These are phyloP conservation scores for Plagiodera versicolora DNA, from an alignment of 2,888 invertebrate species.

Conservation along the genomic window DNA sequence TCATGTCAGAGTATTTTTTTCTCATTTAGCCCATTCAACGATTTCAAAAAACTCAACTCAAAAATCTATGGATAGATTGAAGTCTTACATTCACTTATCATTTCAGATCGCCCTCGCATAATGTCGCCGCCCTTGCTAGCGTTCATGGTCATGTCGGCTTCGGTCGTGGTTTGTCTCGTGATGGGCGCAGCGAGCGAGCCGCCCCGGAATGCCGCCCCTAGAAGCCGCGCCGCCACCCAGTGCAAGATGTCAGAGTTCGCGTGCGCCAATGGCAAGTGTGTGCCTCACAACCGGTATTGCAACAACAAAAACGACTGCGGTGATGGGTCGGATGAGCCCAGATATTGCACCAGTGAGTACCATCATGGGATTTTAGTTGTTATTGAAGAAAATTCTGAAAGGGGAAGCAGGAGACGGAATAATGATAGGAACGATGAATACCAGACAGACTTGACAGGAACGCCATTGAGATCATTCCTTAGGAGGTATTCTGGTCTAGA, in stretches of 20 bases:
- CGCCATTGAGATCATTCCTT: too few relatives aligned
- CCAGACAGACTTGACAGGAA: too few relatives aligned
- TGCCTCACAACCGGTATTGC: conserved; percentile 74
- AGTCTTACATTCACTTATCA: neutral
- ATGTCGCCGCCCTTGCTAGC: conserved; percentile 23
- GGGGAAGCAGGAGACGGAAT: too few relatives aligned
- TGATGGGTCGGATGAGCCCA: conserved; percentile 77
- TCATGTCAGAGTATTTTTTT: too few relatives aligned
- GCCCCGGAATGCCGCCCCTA: conserved; percentile 5
- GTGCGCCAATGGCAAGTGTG: conserved; percentile 68
- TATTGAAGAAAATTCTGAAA: too few relatives aligned
- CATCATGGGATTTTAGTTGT: too few relatives aligned
- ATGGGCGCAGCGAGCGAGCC: conserved; percentile 15
- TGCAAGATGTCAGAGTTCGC: conserved; percentile 70
- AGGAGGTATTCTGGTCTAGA: too few relatives aligned
- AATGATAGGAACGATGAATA: too few relatives aligned
- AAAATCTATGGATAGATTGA: too few relatives aligned
- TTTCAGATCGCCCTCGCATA: conserved; percentile 15
- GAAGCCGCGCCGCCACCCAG: conserved; percentile 40
- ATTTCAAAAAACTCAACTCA: too few relatives aligned
- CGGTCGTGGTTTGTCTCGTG: conserved; percentile 22
- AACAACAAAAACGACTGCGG: conserved; percentile 80
- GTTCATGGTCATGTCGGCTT: conserved; percentile 22
- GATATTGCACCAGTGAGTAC: conserved; percentile 80
- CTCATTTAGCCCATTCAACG: too few relatives aligned